Evolutionary conservation across 2,888 invertebrate genomes (phyloP).

Genomic region (Protodeltote pygarga): DNA sequence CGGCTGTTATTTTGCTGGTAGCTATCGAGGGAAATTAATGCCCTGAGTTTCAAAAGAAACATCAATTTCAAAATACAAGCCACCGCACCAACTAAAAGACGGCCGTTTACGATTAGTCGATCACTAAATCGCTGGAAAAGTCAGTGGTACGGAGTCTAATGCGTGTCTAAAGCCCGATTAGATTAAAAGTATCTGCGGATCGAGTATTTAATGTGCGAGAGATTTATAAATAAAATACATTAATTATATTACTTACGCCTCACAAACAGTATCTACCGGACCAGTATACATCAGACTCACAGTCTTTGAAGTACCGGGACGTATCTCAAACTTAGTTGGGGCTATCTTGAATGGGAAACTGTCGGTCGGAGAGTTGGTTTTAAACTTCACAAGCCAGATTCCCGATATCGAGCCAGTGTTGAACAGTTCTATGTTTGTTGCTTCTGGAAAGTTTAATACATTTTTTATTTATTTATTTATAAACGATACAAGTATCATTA

Average conservation of each 20-base stretch:
- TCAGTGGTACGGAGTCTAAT: too few species aligned
- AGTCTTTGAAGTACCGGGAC: slow-evolving; percentile 56
- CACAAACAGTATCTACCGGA: slow-evolving; percentile 56
- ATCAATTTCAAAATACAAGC: too few species aligned
- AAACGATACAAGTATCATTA: too few species aligned
- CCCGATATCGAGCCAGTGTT: slow-evolving; percentile 73
- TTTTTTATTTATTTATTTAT: background rate
- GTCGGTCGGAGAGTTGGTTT: slow-evolving; percentile 46
- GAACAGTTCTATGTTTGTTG: slow-evolving; percentile 58
- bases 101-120: too few species aligned
- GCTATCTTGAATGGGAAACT: slow-evolving; percentile 65
- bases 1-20: too few species aligned
- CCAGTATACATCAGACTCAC: slow-evolving; percentile 66
- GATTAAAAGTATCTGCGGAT: too few species aligned
- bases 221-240: background rate
- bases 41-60: too few species aligned
- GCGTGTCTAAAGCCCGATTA: too few species aligned
- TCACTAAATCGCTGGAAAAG: too few species aligned
- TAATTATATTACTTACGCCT: slow-evolving; percentile 62
- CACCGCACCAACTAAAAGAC: too few species aligned
- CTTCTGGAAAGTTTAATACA: slow-evolving; percentile 65
- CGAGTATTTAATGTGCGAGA: too few species aligned
- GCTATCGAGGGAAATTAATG: too few species aligned
- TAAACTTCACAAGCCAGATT: slow-evolving; percentile 66
- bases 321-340: slow-evolving; percentile 65